These are phyloP conservation scores for Micrasema minimum DNA, from an alignment of 1,140 invertebrate genomes.

Conservation along the genomic window DNA sequence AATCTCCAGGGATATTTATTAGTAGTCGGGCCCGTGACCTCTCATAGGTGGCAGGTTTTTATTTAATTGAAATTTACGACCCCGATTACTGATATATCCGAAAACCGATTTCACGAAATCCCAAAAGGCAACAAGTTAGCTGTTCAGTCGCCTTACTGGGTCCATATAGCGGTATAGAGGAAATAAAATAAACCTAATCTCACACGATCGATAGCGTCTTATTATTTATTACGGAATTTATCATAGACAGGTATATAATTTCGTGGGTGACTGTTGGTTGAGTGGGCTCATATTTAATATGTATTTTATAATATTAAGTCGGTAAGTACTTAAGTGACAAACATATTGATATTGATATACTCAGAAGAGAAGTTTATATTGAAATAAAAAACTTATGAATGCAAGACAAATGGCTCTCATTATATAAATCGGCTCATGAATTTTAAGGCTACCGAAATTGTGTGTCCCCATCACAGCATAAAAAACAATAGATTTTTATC, in stretches of 20 bases:
- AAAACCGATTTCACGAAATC: constrained; percentile 34
- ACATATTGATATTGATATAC: constrained; percentile 9
- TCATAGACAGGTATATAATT: constrained; percentile 23
- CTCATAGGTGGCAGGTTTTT: constrained; percentile 34
- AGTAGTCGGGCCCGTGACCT: constrained; percentile 31
- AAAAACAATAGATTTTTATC: no score
- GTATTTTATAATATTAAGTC: background rate
- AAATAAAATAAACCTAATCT: constrained; percentile 29
- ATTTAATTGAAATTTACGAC: constrained; percentile 46
- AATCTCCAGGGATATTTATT: constrained; percentile 32
- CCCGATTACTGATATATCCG: constrained; percentile 36
- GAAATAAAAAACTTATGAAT: background rate
- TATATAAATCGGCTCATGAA: constrained; percentile 10
- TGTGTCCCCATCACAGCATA: background rate
- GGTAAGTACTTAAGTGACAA: constrained; percentile 15
- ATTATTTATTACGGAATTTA: constrained; percentile 37
- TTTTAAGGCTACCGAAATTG: background rate
- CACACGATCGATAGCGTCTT: constrained; percentile 29
- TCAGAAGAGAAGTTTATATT: constrained; percentile 3
- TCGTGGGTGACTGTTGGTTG: constrained; percentile 1
- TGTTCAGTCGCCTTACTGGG: constrained; percentile 15
- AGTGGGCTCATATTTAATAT: background rate
- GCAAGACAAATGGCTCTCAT: background rate
- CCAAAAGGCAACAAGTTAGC: constrained; percentile 22
- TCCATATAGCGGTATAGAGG: background rate